These are phyloP conservation scores for Protonemura montana DNA, from an alignment of 2,888 invertebrate genomes.

Conservation along the genomic window DNA sequence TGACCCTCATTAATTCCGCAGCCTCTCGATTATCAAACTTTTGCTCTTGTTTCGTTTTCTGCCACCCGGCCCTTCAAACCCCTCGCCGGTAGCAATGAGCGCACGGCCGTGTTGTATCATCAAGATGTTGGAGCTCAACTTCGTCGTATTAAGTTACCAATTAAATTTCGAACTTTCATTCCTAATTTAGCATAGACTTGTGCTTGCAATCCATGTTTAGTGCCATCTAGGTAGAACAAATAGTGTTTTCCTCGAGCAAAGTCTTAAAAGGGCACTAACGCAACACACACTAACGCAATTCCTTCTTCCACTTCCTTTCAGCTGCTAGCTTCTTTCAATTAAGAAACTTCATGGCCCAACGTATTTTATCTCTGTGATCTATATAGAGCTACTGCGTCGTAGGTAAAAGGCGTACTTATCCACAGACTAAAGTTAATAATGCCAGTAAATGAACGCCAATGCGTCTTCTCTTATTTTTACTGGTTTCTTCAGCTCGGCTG, in stretches of 20 bases:
- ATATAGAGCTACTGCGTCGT: background rate
- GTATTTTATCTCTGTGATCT: constrained; percentile 12
- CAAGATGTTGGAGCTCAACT: background rate
- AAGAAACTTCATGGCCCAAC: background rate
- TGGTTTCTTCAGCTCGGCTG: background rate
- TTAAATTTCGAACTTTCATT: background rate
- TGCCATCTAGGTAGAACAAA: background rate
- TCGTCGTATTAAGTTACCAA: constrained; percentile 7
- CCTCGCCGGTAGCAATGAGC: background rate
- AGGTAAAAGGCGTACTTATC: constrained; percentile 12
- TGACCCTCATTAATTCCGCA: constrained; percentile 37
- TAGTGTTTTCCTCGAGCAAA: background rate
- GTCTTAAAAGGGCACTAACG: constrained; percentile 4
- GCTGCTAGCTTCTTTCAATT: background rate
- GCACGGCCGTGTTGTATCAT: background rate
- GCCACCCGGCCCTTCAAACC: background rate
- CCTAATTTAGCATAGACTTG: background rate
- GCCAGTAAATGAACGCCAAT: constrained; percentile 2
- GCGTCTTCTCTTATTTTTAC: background rate
- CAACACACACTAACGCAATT: background rate
- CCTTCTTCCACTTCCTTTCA: background rate
- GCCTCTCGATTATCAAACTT: constrained; percentile 24
- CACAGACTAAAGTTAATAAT: background rate
- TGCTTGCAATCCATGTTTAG: background rate
- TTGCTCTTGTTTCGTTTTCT: constrained; percentile 12